Percentiles rank a stretch among this genome's conserved stretches.
Conservation (phyloP, 2,888 invertebrate genomes). For the Chrysolina haemoptera region DNA sequence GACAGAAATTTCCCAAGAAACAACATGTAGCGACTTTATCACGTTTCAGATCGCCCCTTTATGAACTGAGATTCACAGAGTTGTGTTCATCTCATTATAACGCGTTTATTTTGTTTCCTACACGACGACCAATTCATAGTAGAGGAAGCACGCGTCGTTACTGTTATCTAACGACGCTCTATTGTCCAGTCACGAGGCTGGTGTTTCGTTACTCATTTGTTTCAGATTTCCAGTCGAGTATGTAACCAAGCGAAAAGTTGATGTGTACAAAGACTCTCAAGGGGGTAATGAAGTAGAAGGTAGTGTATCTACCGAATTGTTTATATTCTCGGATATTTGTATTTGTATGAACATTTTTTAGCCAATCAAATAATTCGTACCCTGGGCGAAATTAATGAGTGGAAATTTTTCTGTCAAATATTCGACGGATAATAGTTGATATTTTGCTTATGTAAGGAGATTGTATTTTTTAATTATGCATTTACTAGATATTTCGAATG, state of each 20-base stretch:
- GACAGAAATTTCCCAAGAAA: background rate
- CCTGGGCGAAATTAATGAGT: too few relatives aligned
- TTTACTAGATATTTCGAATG: too few relatives aligned
- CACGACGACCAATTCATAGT: slow-evolving; percentile 48
- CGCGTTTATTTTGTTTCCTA: slow-evolving; percentile 58
- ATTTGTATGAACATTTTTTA: too few relatives aligned
- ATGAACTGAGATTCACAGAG: slow-evolving; percentile 27
- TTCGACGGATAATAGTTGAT: too few relatives aligned
- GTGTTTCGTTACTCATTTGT: slow-evolving; percentile 62
- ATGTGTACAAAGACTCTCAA: slow-evolving; percentile 30
- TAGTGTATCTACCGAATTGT: background rate
- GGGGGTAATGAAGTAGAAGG: slow-evolving; percentile 18
- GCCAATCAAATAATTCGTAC: too few relatives aligned
- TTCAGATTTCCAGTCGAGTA: slow-evolving; percentile 54
- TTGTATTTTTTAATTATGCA: too few relatives aligned
- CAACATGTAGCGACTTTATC: background rate
- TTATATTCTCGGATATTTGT: background rate
- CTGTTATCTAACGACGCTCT: slow-evolving; percentile 58
- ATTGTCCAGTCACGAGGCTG: slow-evolving; percentile 61
- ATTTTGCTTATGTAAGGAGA: too few relatives aligned
- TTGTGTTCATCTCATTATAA: slow-evolving; percentile 58
- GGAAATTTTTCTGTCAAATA: too few relatives aligned
- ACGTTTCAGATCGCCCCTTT: slow-evolving; percentile 40
- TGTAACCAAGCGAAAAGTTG: slow-evolving; percentile 49
- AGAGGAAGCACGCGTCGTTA: slow-evolving; percentile 56